phyloP scores from a whole-genome alignment of 2,113 vertebrate genomes.

The Aix galericulata region DNA sequence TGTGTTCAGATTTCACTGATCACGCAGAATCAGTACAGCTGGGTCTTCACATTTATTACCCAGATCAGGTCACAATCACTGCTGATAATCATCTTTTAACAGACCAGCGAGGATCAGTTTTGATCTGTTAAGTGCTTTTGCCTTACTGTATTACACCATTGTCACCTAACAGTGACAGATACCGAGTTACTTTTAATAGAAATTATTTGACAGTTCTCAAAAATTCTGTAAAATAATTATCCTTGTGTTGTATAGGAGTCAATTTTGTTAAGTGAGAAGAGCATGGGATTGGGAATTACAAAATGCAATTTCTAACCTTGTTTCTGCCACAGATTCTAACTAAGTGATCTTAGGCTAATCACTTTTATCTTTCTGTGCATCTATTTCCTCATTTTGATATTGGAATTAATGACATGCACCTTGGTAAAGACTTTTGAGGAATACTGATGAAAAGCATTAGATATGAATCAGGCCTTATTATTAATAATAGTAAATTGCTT shows the following conservation, averaged over 20 bases:
- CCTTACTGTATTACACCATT: background rate
- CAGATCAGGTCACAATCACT: background rate
- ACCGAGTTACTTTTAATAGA: background rate
- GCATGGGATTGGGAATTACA: background rate
- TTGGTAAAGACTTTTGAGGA: constrained; percentile 39
- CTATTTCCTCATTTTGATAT: constrained; percentile 43
- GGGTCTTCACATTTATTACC: background rate
- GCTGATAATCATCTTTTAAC: background rate
- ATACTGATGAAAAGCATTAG: constrained; percentile 50
- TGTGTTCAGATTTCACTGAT: background rate
- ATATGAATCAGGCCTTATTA: constrained; percentile 54
- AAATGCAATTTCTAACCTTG: constrained; percentile 16
- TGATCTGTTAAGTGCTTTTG: background rate
- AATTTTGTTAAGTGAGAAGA: constrained; percentile 1
- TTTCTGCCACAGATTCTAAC: background rate
- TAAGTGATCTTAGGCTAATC: constrained; percentile 14
- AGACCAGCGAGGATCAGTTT: background rate
- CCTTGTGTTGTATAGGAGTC: background rate
- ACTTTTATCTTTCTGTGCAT: constrained; percentile 29
- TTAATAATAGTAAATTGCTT: constrained; percentile 66
- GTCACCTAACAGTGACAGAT: background rate
- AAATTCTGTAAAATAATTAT: constrained; percentile 37
- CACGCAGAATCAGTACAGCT: background rate
- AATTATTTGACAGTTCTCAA: constrained; percentile 5
- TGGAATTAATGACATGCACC: constrained; percentile 36